Percentiles rank a stretch among this genome's conserved stretches.
Conservation (phyloP, 2,888 invertebrate species). For the Phorcus lineatus region DNA sequence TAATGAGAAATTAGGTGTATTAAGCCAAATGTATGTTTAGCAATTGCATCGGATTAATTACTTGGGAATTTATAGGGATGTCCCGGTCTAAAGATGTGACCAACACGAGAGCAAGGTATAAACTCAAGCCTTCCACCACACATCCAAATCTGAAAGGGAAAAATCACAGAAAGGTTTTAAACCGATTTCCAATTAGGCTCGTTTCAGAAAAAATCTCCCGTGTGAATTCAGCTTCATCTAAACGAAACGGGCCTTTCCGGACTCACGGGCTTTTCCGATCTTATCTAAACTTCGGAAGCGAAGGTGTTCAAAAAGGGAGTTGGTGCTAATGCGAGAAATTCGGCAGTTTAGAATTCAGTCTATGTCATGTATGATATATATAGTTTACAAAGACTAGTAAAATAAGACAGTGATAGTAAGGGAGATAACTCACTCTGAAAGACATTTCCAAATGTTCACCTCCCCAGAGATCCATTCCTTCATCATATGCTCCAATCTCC, state of each 20-base stretch:
- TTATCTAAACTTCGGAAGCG: too few species aligned
- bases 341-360: too few species aligned
- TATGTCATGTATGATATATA: too few species aligned
- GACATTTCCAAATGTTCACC: conserved; percentile 97
- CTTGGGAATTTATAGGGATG: conserved; percentile 95
- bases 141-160: conserved; percentile 79
- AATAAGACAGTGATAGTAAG: neutral
- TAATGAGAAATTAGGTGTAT: neutral
- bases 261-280: too few species aligned
- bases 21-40: neutral
- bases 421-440: conserved; percentile 85
- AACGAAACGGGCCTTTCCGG: too few species aligned
- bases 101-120: conserved; percentile 95
- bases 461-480: conserved; percentile 87
- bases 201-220: too few species aligned
- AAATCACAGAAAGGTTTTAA: too few species aligned
- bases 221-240: too few species aligned
- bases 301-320: too few species aligned
- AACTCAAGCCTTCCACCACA: conserved; percentile 95
- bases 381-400: too few species aligned
- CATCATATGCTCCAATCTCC: conserved; percentile 90
- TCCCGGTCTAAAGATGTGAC: conserved; percentile 94
- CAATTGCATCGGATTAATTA: conserved; percentile 43
- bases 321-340: too few species aligned
- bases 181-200: too few species aligned